These are phyloP conservation scores for Proterorhinus semilunaris DNA, from an alignment of 2,113 vertebrate genomes.

Conservation along the genomic window DNA sequence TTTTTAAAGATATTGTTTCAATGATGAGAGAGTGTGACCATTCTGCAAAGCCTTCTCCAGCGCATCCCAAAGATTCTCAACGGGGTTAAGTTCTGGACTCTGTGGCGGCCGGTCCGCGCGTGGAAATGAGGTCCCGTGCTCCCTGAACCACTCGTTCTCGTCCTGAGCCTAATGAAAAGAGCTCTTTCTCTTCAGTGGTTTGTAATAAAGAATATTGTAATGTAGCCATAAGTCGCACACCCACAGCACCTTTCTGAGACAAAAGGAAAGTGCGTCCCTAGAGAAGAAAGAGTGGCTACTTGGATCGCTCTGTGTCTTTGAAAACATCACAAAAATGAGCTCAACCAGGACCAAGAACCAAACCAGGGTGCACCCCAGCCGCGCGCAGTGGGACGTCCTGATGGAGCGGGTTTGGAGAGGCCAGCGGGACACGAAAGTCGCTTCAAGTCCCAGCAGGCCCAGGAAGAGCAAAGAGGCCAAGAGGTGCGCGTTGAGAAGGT, in stretches of 20 bases:
- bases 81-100: no score
- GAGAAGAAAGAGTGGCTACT: conserved; percentile 22
- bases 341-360: conserved; percentile 67
- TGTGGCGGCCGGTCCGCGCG: no score
- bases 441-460: conserved; percentile 78
- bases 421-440: conserved; percentile 73
- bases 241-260: conserved; percentile 69
- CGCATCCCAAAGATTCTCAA: no score
- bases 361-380: conserved; percentile 45
- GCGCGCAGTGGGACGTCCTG: conserved; percentile 69
- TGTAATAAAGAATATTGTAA: conserved; percentile 70
- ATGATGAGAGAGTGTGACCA: no score
- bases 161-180: conserved; percentile 46
- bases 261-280: conserved; percentile 47
- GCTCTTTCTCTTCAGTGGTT: conserved; percentile 45
- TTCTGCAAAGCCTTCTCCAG: no score
- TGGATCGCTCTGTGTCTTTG: conserved; percentile 10
- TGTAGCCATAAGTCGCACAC: conserved; percentile 74
- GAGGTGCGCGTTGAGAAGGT: conserved; percentile 70
- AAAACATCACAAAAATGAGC: conserved; percentile 47
- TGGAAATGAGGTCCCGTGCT: no score
- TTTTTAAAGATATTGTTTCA: no score
- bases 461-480: conserved; percentile 76
- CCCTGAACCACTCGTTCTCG: no score
- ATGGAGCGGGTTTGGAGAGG: conserved; percentile 64